Base-by-base conservation (phyloP, 2,797 vertebrate genomes). In the Poecilia gillii region DNA sequence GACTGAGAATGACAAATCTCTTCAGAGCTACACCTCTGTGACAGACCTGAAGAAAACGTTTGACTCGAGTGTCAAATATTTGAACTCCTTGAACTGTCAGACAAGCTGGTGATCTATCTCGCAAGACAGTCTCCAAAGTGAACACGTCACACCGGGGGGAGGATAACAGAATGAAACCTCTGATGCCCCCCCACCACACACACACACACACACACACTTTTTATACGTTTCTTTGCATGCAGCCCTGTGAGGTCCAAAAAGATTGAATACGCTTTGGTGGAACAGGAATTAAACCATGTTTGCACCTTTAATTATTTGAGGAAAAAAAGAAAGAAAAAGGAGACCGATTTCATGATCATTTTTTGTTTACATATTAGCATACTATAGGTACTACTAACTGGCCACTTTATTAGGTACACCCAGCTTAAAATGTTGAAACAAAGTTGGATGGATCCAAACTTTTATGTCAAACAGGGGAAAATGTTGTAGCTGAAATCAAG, bases 61-160 rank as follows among this genome's bases (percentile, higher is more conserved):
- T 90, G 84, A 91, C 90, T 91, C 72, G 80, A 88, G 86, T 85
- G 90, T 90, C 90, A 90, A 90, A 92, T 89, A 90, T 92, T 87
- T 89, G 86, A 92, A 87, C 87, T 88, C 78, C 81, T 91, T 74
- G 47, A 90, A 90, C 83, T 70, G 51, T 62, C 82, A 84, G 74
- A 85, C 55, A 49, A 49, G 79, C 72, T 77, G 83, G 88, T 91
- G 87, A 92, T 91, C 85, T 73, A 3, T 80, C 85, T 80, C 83
- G 73, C 28, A 83, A 87, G 84, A 83, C 82, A 51, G 71, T 64
- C 84, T 84, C 41, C 45, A 53, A 85, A 85, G 77, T 62, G 81
- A 91, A 91, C 74, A 86, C 0, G 77, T 82, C 79, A 46, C 68
- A 23, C 76, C 20, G 59, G 68, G 46, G 49, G 82, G 84, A 72